Base-by-base conservation (phyloP, 2,113 vertebrate species). In the Charadrius vociferus region DNA sequence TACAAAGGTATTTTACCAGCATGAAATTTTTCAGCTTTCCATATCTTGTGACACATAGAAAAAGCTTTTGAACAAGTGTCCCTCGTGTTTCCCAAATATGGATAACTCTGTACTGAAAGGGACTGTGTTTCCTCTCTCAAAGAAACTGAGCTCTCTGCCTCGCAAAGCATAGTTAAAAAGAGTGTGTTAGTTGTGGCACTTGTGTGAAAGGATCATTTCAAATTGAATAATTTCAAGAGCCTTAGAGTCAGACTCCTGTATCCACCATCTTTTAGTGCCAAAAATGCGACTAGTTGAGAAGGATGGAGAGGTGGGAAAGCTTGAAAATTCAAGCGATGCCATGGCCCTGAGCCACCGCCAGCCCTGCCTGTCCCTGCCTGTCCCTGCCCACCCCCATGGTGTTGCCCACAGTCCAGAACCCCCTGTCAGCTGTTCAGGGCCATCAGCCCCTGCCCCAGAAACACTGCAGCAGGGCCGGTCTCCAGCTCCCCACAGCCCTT, bases 131-230 rank as follows among this genome's bases (percentile, higher is more conserved):
- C 6, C 13, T 15, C 29, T 66, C 23, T 65, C 14, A 5, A 1
- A 4, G 29, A 79, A 85, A 49, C 19, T 2, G 7, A 68, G 30
- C 19, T 47, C 41, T 62, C 34, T 70, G 24, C 18, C 27, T 66
- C 30, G 20, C 10, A 56, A 89, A 70, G 23, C 18, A 9, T 5
- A 45, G 30, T 26, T 43, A 19, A 62, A 68, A 84, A 30, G 14
- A 43, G 9, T 19, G 14, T 12, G 20, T 24, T 32, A 29, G 32
- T 24, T 10, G 14, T 15, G 9, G n/a, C 18, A 34, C 4, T 65
- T 0, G 0, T 70, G 59, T 49, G 36, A 70, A 74, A 78, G 59
- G 27, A 41, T 77, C 0, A 0, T n/a, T n/a, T 37, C 8, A 56
- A 81, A 86, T 2, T n/a, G 10, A 8, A 56, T 30, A 34, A 47